Conservation (phyloP, 1,140 invertebrate genomes). For the Condylostylus longicornis region DNA sequence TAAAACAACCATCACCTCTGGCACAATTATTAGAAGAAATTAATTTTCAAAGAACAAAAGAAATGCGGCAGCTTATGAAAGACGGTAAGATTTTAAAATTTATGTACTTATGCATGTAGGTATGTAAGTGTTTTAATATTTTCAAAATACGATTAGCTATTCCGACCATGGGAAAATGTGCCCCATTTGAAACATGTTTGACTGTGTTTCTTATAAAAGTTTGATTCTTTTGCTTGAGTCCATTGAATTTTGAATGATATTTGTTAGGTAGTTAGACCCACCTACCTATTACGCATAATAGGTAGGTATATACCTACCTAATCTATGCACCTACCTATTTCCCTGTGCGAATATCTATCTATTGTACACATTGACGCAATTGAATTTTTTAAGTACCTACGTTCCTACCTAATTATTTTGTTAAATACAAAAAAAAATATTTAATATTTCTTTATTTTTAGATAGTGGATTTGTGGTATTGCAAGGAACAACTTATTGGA, state of each 20-base stretch:
- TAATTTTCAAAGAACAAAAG: conserved; percentile 76
- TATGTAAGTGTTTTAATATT: not conserved
- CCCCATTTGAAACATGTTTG: not conserved
- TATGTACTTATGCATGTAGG: not conserved
- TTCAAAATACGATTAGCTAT: not conserved
- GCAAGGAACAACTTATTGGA: conserved; percentile 90
- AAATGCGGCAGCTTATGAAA: conserved; percentile 71
- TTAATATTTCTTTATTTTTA: conserved; percentile 31
- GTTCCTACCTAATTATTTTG: no score
- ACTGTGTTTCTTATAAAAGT: not conserved
- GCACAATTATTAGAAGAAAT: conserved; percentile 79
- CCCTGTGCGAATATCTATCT: no score
- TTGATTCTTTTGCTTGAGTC: no score
- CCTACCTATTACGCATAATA: conserved; percentile 5
- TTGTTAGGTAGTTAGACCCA: conserved; percentile 13
- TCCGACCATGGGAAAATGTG: not conserved
- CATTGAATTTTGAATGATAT: no score
- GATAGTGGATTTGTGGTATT: conserved; percentile 80
- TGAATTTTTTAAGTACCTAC: no score
- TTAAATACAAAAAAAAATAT: conserved; percentile 1
- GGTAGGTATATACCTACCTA: not conserved
- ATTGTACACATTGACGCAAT: no score
- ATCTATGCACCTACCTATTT: not conserved
- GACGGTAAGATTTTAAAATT: conserved; percentile 46
- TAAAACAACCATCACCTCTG: conserved; percentile 51